Base-by-base conservation (phyloP, 2,797 vertebrate species). In the Bufotes viridis region DNA sequence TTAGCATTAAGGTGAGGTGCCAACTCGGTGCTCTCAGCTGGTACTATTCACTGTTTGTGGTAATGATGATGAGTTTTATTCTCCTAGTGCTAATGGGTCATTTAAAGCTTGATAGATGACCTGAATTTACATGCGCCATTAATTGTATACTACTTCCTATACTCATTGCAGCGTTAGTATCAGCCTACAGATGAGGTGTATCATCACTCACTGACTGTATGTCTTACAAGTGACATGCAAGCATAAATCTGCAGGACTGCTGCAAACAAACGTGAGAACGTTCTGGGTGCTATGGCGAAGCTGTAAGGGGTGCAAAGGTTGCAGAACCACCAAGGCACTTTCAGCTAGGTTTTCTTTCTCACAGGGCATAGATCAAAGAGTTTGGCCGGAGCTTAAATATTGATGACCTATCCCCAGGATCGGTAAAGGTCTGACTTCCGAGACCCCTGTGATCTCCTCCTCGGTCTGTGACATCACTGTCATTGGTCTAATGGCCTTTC, bases 21-120 rank as follows among this genome's bases (percentile, higher is more conserved):
- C 75, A 79, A 53, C 13, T 74, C 78, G 17, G 67, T 81, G 34
- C 53, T 29, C 63, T 58, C 24, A 58, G 55, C 72, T 82, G n/a
- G 58, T 67, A 29, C 1, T 58, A 57, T 70, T 87, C 79, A 58
- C 60, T 78, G 61, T 69, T 69, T 84, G 34, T 49, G 24, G 14
- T 87, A 82, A 88, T 84, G 74, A 79, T 84, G 81, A 88, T 84
- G 78, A 79, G 80, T 61, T 42, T 84, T 78, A 61, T 78, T 78
- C 63, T 49, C 29, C n/a, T 84, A 69, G 60, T 79, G 51, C 53
- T 88, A 78, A 78, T 88, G 81, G 42, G 57, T 87, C 53, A 84
- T 84, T 84, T 84, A 88, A 88, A 83, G 61, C 74, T 67, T 79
- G 53, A 81, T 79, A 86, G 22, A 86, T 79, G 55, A 34, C 75